Evolutionary conservation across 2,113 vertebrate species (phyloP).

Genomic region (Scortum barcoo): DNA sequence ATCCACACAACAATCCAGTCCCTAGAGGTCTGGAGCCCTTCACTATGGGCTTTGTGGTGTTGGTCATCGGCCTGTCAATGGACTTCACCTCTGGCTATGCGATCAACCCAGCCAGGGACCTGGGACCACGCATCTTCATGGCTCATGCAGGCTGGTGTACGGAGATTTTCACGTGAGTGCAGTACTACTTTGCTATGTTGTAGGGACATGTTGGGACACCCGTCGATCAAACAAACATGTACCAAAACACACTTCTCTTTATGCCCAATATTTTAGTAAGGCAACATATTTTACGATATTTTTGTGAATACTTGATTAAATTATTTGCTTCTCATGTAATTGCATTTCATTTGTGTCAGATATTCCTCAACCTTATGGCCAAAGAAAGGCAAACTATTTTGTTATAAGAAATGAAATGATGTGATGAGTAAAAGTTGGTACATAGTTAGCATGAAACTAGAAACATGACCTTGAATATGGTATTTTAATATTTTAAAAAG

Average conservation of each 20-base stretch:
- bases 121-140: conserved; percentile 92
- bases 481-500: neutral
- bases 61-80: conserved; percentile 94
- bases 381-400: neutral
- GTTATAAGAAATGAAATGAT: too few relatives aligned
- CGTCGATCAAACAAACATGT: neutral
- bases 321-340: too few relatives aligned
- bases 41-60: conserved; percentile 90
- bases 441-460: neutral
- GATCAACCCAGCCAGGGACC: conserved; percentile 93
- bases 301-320: too few relatives aligned
- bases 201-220: neutral
- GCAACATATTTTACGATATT: neutral
- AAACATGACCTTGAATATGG: neutral
- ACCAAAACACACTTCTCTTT: neutral
- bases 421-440: neutral
- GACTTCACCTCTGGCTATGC: conserved; percentile 95
- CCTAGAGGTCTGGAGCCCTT: conserved; percentile 90
- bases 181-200: neutral
- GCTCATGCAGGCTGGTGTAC: conserved; percentile 90
- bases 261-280: neutral
- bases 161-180: conserved; percentile 90
- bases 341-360: neutral
- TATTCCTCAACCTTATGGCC: neutral
- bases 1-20: conserved; percentile 90